A percentile compares a stretch with the other conserved stretches of the same genome.
phyloP scores from a whole-genome alignment of 2,797 vertebrate genomes.

The Novumbra hubbsi region DNA sequence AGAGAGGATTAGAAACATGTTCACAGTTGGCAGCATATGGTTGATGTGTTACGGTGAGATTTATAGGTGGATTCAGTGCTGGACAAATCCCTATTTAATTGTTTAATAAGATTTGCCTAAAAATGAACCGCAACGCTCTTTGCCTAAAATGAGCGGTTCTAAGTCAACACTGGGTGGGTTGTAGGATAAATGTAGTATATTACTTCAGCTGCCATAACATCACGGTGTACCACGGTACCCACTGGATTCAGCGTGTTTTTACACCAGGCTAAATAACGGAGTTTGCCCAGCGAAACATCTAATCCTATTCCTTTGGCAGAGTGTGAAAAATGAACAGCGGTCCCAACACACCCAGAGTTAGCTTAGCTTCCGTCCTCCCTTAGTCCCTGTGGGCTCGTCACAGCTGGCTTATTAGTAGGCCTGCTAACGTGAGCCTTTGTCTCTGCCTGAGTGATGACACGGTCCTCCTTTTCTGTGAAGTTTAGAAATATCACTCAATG shows the following conservation, averaged over 20 bases:
- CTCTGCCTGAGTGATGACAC: constrained; percentile 14
- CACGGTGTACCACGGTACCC: constrained; percentile 33
- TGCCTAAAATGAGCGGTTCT: no score
- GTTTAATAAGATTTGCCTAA: no score
- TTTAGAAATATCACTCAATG: constrained; percentile 57
- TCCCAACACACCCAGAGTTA: neutral
- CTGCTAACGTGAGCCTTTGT: neutral
- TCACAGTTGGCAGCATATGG: constrained; percentile 50
- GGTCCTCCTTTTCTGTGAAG: constrained; percentile 23
- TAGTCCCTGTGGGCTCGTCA: neutral
- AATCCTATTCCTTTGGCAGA: neutral
- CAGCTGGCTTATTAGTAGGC: neutral
- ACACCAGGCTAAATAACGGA: constrained; percentile 28
- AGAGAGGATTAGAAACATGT: constrained; percentile 12
- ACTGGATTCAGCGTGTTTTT: constrained; percentile 17
- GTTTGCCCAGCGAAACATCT: constrained; percentile 30
- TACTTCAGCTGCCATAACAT: neutral
- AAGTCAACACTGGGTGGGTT: no score
- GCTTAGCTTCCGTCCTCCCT: neutral
- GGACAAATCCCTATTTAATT: no score
- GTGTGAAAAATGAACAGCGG: neutral
- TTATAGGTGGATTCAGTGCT: no score
- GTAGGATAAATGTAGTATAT: neutral
- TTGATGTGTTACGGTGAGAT: constrained; percentile 41
- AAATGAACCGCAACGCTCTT: no score